Conservation (phyloP, 2,888 invertebrate genomes). For the Drosophila neutralis region DNA sequence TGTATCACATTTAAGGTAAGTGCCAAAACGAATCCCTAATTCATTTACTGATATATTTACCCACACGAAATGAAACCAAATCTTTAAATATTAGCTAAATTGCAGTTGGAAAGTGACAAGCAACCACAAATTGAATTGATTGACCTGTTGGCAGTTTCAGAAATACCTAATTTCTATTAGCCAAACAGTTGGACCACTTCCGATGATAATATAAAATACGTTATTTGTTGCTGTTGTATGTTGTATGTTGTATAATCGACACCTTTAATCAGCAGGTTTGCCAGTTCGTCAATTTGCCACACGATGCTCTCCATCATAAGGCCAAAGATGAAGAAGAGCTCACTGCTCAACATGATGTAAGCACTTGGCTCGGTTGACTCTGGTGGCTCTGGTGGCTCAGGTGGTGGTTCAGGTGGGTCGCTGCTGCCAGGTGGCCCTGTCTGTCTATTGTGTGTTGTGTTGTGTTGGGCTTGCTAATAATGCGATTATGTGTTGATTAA, state of each 20-base stretch:
- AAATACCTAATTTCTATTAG: slow-evolving; percentile 17
- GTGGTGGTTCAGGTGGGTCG: slow-evolving; percentile 19
- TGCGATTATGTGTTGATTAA: slow-evolving; percentile 74
- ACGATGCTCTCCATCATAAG: slow-evolving; percentile 3
- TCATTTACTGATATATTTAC: background rate
- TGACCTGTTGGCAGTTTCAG: slow-evolving; percentile 12
- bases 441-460: slow-evolving; percentile 4
- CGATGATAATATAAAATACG: background rate
- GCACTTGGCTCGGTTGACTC: background rate
- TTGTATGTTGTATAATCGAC: slow-evolving; percentile 26
- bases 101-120: slow-evolving; percentile 11
- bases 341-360: slow-evolving; percentile 16
- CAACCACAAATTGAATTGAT: slow-evolving; percentile 2
- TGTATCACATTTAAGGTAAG: background rate
- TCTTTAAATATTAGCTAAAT: background rate
- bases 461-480: slow-evolving; percentile 57
- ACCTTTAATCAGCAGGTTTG: slow-evolving; percentile 16
- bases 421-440: slow-evolving; percentile 21
- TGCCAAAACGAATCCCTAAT: background rate
- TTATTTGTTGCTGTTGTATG: background rate
- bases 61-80: background rate
- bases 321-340: slow-evolving; percentile 1
- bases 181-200: slow-evolving; percentile 9
- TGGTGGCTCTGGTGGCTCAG: background rate
- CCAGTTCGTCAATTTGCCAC: background rate